These are phyloP conservation scores for Uloborus plumipes DNA, from an alignment of 2,888 invertebrate species.

Conservation along the genomic window DNA sequence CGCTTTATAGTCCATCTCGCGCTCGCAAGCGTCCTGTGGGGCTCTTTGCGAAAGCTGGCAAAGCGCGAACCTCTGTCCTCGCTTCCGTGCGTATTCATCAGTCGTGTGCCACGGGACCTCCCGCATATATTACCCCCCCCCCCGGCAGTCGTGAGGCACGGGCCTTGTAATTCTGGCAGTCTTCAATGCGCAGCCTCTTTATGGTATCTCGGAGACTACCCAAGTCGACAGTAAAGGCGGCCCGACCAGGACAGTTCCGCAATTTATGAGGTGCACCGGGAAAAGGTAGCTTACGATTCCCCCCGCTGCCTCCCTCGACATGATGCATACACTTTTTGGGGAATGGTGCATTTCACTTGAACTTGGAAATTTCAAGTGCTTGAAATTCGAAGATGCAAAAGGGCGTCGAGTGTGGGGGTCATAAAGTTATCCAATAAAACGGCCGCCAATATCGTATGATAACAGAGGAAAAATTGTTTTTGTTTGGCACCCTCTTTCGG, in stretches of 20 bases:
- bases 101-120: slow-evolving; percentile 45
- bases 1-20: slow-evolving; percentile 60
- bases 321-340: no score
- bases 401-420: slow-evolving; percentile 57
- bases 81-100: slow-evolving; percentile 60
- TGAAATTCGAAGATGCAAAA: slow-evolving; percentile 60
- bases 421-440: slow-evolving; percentile 64
- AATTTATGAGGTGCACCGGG: slow-evolving; percentile 62
- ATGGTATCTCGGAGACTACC: slow-evolving; percentile 61
- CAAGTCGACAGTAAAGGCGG: slow-evolving; percentile 54
- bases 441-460: slow-evolving; percentile 61
- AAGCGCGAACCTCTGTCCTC: slow-evolving; percentile 62
- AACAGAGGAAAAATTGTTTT: slow-evolving; percentile 53
- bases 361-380: slow-evolving; percentile 17
- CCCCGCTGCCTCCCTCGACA: slow-evolving; percentile 6
- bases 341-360: slow-evolving; percentile 26
- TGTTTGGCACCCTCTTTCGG: slow-evolving; percentile 14
- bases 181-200: slow-evolving; percentile 63
- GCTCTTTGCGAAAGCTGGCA: slow-evolving; percentile 48
- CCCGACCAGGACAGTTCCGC: slow-evolving; percentile 50
- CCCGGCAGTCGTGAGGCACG: slow-evolving; percentile 38
- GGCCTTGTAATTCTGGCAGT: slow-evolving; percentile 64
- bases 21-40: slow-evolving; percentile 35
- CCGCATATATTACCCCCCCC: slow-evolving; percentile 55
- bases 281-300: slow-evolving; percentile 55